Evolutionary conservation across 2,888 invertebrate genomes (phyloP).

Genomic region (Herminia tarsipennalis): DNA sequence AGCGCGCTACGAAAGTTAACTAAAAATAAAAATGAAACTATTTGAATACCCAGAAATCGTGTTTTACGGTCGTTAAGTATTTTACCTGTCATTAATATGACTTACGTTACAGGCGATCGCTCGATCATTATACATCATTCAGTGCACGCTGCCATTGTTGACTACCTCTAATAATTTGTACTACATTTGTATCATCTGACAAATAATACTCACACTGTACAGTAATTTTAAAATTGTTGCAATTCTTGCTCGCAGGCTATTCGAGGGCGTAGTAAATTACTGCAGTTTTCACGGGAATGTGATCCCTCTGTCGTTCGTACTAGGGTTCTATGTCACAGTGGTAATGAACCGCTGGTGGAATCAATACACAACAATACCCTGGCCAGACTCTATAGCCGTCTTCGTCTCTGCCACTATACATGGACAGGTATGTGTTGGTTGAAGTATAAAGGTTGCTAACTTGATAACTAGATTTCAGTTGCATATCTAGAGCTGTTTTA

Average conservation of each 20-base stretch:
- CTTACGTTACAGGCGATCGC: slow-evolving; percentile 1
- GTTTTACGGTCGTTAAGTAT: slow-evolving; percentile 15
- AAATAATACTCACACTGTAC: not conserved
- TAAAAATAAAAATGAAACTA: not conserved
- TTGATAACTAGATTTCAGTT: too few species aligned
- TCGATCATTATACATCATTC: too few species aligned
- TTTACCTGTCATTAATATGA: slow-evolving; percentile 23
- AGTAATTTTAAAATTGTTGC: not conserved
- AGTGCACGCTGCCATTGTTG: too few species aligned
- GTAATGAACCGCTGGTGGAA: slow-evolving; percentile 98
- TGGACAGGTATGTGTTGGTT: slow-evolving; percentile 88
- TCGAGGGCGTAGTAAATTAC: slow-evolving; percentile 93
- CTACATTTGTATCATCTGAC: not conserved
- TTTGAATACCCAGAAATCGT: slow-evolving; percentile 18
- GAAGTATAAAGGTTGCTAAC: too few species aligned
- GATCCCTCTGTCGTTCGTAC: slow-evolving; percentile 96
- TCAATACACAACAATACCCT: slow-evolving; percentile 93
- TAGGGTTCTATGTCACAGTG: slow-evolving; percentile 97
- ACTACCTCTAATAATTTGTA: not conserved
- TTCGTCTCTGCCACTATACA: slow-evolving; percentile 94
- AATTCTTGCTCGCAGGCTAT: slow-evolving; percentile 84
- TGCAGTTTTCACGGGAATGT: slow-evolving; percentile 94
- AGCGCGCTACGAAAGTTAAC: not conserved
- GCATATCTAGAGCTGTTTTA: too few species aligned
- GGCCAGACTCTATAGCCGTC: slow-evolving; percentile 95